Percentiles rank a stretch among this genome's conserved stretches.
phyloP scores from a whole-genome alignment of 1,140 invertebrate genomes.

The Trinorchestia longiramus region DNA sequence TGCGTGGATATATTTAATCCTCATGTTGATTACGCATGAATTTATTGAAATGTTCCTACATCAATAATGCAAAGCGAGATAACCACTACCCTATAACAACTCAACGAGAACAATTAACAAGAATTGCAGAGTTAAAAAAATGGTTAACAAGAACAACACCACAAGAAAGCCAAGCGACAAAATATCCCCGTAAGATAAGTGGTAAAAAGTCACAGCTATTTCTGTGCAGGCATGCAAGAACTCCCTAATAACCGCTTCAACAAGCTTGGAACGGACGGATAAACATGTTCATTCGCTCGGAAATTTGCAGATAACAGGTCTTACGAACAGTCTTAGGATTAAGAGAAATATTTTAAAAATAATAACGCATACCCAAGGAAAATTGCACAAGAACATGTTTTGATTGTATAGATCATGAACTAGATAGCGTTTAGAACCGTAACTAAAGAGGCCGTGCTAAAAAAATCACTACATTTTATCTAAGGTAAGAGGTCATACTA shows the following conservation, averaged over 20 bases:
- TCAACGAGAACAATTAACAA: not conserved
- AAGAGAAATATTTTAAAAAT: not conserved
- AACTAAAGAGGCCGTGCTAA: not conserved
- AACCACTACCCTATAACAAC: not conserved
- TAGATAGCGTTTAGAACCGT: not conserved
- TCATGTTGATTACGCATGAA: not conserved
- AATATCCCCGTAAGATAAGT: not conserved
- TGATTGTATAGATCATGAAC: not conserved
- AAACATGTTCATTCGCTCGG: not conserved
- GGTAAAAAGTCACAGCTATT: not conserved
- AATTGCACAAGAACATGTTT: not conserved
- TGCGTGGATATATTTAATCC: not conserved
- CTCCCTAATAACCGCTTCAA: not conserved
- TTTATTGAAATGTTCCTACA: not conserved
- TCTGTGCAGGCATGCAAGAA: not conserved
- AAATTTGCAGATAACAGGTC: not conserved
- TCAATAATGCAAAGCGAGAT: not conserved
- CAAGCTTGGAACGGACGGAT: not conserved
- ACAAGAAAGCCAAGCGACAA: not conserved
- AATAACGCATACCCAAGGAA: not conserved
- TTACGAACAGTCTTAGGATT: not conserved
- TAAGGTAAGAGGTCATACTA: not conserved
- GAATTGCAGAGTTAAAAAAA: not conserved
- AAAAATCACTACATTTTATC: not conserved
- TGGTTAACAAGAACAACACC: not conserved